These are phyloP conservation scores for Metallyticus violacea DNA, from an alignment of 2,888 invertebrate species.

Conservation along the genomic window DNA sequence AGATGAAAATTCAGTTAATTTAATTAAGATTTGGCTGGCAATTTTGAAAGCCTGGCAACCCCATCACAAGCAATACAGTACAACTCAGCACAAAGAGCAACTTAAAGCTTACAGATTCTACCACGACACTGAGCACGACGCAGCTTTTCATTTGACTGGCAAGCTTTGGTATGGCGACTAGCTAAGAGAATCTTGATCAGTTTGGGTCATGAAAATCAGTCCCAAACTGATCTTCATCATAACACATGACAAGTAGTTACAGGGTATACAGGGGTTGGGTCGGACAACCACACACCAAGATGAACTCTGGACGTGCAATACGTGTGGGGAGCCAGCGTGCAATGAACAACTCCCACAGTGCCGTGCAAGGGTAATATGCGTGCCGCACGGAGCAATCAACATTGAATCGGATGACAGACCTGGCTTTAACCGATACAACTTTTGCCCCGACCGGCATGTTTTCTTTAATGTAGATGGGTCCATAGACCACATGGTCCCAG, in stretches of 20 bases:
- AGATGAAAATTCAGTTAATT: no score
- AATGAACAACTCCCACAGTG: constrained; percentile 36
- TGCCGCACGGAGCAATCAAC: constrained; percentile 34
- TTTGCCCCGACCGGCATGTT: constrained; percentile 96
- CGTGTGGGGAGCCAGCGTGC: constrained; percentile 34
- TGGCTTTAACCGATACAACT: constrained; percentile 98
- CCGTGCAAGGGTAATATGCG: constrained; percentile 33
- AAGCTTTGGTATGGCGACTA: background rate
- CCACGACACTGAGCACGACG: background rate
- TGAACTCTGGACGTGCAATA: constrained; percentile 36
- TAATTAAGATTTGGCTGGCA: no score
- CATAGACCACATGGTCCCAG: constrained; percentile 95
- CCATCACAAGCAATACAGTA: background rate
- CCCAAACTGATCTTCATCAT: no score
- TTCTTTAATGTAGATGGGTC: constrained; percentile 96
- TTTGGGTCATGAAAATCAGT: no score
- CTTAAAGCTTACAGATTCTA: background rate
- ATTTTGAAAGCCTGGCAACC: background rate
- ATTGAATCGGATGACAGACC: constrained; percentile 67
- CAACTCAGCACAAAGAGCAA: no score
- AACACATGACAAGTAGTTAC: constrained; percentile 23
- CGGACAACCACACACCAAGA: constrained; percentile 40
- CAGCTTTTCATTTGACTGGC: constrained; percentile 20
- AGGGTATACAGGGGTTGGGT: constrained; percentile 32
- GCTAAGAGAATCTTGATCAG: constrained; percentile 7